Conservation (phyloP, 1,140 invertebrate species). For the Danaus plexippus region DNA sequence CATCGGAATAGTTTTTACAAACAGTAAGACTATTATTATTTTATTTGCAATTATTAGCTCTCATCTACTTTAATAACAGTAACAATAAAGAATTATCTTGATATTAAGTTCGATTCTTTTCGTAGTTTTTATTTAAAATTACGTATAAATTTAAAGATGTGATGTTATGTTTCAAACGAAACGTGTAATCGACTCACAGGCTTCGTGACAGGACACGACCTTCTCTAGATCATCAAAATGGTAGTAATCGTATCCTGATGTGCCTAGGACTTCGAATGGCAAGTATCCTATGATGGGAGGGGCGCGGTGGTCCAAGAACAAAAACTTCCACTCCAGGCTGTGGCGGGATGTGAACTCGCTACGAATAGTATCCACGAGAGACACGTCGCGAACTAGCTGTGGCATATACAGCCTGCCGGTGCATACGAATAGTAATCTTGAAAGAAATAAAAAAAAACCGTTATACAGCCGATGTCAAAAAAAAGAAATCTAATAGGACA, state of each 20-base stretch:
- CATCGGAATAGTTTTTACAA: too few relatives aligned
- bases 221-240: conserved; percentile 94
- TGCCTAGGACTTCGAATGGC: conserved; percentile 95
- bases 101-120: too few relatives aligned
- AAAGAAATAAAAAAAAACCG: conserved; percentile 6
- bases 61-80: too few relatives aligned
- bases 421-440: conserved; percentile 84
- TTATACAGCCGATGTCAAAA: too few relatives aligned
- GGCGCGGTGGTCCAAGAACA: conserved; percentile 93
- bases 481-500: too few relatives aligned
- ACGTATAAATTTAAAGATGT: too few relatives aligned
- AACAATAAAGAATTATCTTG: too few relatives aligned
- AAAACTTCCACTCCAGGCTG: conserved; percentile 96
- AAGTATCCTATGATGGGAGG: conserved; percentile 95
- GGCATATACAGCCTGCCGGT: conserved; percentile 87
- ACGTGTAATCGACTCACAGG: conserved; percentile 74
- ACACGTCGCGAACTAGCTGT: conserved; percentile 89
- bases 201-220: conserved; percentile 89
- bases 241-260: conserved; percentile 96
- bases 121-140: too few relatives aligned
- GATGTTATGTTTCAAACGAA: too few relatives aligned
- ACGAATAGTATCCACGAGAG: conserved; percentile 83
- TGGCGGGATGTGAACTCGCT: conserved; percentile 94
- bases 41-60: too few relatives aligned
- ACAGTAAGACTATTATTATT: conserved; percentile 24